Conservation (phyloP, 2,797 vertebrate species). For the Bradypus variegatus region DNA sequence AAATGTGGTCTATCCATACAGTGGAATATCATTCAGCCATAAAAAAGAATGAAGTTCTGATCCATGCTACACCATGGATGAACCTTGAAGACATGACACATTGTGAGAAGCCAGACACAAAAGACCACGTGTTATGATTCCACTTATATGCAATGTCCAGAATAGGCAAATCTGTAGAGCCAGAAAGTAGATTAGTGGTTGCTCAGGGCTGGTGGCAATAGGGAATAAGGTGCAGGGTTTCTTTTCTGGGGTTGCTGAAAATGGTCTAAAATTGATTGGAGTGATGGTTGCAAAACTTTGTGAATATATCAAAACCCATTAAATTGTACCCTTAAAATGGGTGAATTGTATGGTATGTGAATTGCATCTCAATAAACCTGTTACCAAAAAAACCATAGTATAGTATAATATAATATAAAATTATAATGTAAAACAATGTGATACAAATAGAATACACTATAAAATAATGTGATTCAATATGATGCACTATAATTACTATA, state of each 20-base stretch:
- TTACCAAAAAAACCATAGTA: background rate
- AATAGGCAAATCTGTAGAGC: background rate
- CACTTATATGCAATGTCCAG: background rate
- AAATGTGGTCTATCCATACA: background rate
- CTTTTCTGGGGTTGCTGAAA: background rate
- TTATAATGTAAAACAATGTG: too few species aligned
- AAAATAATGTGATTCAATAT: too few species aligned
- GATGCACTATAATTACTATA: too few species aligned
- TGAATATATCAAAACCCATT: background rate
- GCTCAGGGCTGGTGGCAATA: background rate
- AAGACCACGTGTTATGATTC: background rate
- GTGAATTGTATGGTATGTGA: background rate
- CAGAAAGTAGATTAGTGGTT: background rate
- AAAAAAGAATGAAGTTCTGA: background rate
- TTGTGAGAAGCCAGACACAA: background rate
- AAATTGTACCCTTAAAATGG: background rate
- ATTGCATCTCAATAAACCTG: background rate
- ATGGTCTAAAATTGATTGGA: background rate
- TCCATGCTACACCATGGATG: rapidly evolving
- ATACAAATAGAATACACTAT: too few species aligned
- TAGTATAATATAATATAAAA: too few species aligned
- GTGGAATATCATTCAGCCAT: background rate
- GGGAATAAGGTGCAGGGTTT: background rate
- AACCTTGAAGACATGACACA: too few species aligned
- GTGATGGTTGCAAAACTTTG: background rate